Base-by-base conservation (phyloP, 2,113 vertebrate species). In the Triplophysa siluroides region DNA sequence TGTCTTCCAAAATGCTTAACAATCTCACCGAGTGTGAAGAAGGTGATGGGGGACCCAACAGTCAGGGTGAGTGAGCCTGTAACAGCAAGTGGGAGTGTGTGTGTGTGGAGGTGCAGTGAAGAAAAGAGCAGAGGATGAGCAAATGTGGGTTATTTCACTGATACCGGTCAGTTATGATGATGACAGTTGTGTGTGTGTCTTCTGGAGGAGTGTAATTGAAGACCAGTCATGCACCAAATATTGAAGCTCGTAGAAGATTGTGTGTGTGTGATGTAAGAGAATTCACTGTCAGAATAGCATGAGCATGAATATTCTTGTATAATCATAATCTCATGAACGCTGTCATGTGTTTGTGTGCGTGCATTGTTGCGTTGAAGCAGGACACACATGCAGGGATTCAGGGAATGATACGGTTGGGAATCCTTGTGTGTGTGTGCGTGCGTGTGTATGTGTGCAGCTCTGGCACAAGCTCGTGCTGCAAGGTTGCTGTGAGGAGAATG, bases 21-120 rank as follows among this genome's bases (percentile, higher is more conserved):
- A 96, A 95, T 93, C 90, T 96, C 93, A 94, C 91, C 38, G 95
- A 96, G 89, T 88, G 94, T 58, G 95, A 95, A 90, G 95, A 96
- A 81, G 95, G 92, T 87, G 95, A 96, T 80, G 95, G 93, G 88
- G 95, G 93, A 87, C 92, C 93, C 87, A 95, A 93, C 92, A 92
- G 87, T 80, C 95, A 94, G 87, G 96, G 96, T 96, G 92, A 95
- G 95, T 91, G 62, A 86, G 85, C 69, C 82, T 82, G 79, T 69
- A 80, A 16, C 69, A 33, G 56, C 71, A 26, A 33, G 14, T 61
- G 61, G 11, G 43, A 12, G 67, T 26, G 61, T 52, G 18, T 77
- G 76, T 83, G 79, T 52, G 75, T 66, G 52, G 43, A 76, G 10
- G 70, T 66, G 81, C 60, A 45, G 38, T 33, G 60, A 58, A 58